Evolutionary conservation across 2,113 vertebrate species (phyloP).

Genomic region (Panthera tigris): DNA sequence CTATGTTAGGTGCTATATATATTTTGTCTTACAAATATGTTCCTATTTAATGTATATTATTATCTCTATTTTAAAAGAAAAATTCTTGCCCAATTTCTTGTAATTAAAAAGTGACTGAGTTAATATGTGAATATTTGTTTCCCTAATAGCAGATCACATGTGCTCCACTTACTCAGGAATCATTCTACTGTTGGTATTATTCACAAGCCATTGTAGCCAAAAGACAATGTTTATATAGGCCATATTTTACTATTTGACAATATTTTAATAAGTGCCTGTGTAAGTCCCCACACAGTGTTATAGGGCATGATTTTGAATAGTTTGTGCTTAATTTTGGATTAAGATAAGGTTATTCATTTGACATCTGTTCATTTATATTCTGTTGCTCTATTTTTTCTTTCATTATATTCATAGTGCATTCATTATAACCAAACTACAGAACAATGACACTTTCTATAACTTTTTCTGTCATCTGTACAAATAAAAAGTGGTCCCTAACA

Average conservation of each 20-base stretch:
- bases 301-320: not conserved
- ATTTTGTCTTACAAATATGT: not conserved
- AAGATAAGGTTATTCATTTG: not conserved
- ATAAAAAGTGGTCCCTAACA: not conserved
- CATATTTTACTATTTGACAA: not conserved
- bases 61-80: not conserved
- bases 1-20: not conserved
- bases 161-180: not conserved
- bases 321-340: conserved; percentile 2
- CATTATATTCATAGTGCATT: not conserved
- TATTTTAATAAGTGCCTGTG: not conserved
- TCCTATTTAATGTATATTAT: not conserved
- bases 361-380: not conserved
- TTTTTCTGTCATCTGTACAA: not conserved
- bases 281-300: not conserved
- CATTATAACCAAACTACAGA: not conserved
- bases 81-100: not conserved
- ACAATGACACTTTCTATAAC: not conserved
- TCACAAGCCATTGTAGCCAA: not conserved
- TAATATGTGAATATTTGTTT: not conserved
- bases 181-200: not conserved
- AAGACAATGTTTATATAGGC: not conserved
- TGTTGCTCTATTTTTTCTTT: not conserved
- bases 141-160: not conserved
- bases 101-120: not conserved